Percentiles rank a stretch among this genome's conserved stretches.
Evolutionary conservation across 2,113 vertebrate genomes (phyloP).

Genomic region (Blennius ocellaris): DNA sequence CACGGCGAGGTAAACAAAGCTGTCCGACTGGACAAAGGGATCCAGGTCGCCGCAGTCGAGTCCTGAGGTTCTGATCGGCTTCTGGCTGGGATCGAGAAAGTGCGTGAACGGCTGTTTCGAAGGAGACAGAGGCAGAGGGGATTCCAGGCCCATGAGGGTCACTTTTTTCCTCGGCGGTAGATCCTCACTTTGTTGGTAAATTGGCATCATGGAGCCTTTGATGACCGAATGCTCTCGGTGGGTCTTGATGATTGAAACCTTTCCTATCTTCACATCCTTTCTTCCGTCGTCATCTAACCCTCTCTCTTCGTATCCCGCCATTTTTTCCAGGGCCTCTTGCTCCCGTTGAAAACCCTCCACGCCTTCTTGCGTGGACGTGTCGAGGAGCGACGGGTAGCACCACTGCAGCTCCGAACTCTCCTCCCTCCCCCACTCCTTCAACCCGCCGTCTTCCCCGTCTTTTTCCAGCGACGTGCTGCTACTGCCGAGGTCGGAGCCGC

Average conservation of each 20-base stretch:
- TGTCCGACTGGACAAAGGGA: constrained; percentile 83
- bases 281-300: not conserved
- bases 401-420: constrained; percentile 76
- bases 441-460: constrained; percentile 66
- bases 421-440: constrained; percentile 74
- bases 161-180: constrained; percentile 56
- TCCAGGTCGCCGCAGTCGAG: constrained; percentile 80
- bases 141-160: constrained; percentile 65
- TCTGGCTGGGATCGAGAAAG: constrained; percentile 67
- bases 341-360: constrained; percentile 15
- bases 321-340: not conserved
- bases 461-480: constrained; percentile 78
- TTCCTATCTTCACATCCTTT: constrained; percentile 25
- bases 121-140: constrained; percentile 76
- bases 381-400: constrained; percentile 79
- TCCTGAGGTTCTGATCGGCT: constrained; percentile 68
- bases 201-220: not conserved
- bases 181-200: constrained; percentile 28
- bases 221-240: constrained; percentile 4
- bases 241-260: constrained; percentile 35
- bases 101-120: constrained; percentile 70
- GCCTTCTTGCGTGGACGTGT: constrained; percentile 45
- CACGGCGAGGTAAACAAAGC: constrained; percentile 85
- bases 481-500: constrained; percentile 77
- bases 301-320: constrained; percentile 10